phyloP scores from a whole-genome alignment of 2,797 vertebrate genomes.

The Ctenosaura bakeri region DNA sequence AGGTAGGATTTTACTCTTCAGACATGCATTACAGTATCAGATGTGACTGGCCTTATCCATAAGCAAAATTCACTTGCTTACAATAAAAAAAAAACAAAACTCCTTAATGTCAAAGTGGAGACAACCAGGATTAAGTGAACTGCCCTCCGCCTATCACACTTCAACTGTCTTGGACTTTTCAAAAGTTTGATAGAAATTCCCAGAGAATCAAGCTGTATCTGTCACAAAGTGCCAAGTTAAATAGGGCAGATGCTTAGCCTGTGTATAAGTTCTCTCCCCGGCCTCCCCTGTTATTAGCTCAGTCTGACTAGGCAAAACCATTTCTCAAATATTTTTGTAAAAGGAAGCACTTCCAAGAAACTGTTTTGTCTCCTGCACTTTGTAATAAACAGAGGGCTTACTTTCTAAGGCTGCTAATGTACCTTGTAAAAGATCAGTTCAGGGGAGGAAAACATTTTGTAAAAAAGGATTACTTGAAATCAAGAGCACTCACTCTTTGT shows the following conservation, averaged over 20 bases:
- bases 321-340: conserved; percentile 63
- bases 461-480: conserved; percentile 62
- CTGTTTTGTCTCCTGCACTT: conserved; percentile 61
- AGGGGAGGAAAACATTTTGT: conserved; percentile 43
- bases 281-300: background rate
- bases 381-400: conserved; percentile 62
- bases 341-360: conserved; percentile 62
- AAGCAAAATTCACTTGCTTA: rapidly evolving
- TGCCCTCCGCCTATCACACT: background rate
- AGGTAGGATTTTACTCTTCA: conserved; percentile 19
- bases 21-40: conserved; percentile 21
- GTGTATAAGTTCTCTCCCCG: background rate
- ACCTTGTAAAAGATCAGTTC: conserved; percentile 68
- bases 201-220: background rate
- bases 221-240: conserved; percentile 32
- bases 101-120: conserved; percentile 10
- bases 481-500: conserved; percentile 39
- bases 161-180: background rate
- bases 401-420: conserved; percentile 59
- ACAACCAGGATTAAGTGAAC: background rate
- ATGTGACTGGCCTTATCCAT: conserved; percentile 1
- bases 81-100: conserved; percentile 17
- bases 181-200: rapidly evolving
- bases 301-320: conserved; percentile 20
- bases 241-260: background rate